Conservation (phyloP, 1,140 invertebrate genomes). For the Bombus consobrinus region DNA sequence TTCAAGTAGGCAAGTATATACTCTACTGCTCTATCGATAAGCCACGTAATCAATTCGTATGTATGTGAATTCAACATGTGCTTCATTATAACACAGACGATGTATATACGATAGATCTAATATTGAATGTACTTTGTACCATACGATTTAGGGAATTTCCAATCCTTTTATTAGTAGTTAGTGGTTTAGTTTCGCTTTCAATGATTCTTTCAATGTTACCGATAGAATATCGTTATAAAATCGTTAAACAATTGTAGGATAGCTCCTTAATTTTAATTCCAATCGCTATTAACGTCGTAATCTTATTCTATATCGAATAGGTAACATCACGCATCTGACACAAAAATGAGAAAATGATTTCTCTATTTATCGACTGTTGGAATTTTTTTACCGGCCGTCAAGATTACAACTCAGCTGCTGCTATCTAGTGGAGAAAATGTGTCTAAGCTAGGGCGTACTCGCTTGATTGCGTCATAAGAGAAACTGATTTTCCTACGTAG, state of each 20-base stretch:
- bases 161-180: not conserved
- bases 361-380: not conserved
- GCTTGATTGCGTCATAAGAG: conserved; percentile 72
- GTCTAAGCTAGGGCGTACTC: conserved; percentile 57
- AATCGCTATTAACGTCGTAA: too few relatives aligned
- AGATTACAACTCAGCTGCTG: not conserved
- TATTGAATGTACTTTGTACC: not conserved
- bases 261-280: too few relatives aligned
- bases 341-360: not conserved
- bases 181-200: not conserved
- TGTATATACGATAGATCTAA: not conserved
- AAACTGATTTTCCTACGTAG: conserved; percentile 67
- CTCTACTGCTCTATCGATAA: not conserved
- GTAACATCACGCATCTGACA: too few relatives aligned
- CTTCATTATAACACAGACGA: not conserved
- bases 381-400: conserved; percentile 11
- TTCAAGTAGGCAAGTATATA: not conserved
- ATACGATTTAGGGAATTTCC: not conserved
- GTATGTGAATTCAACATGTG: not conserved
- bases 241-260: too few relatives aligned
- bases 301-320: too few relatives aligned
- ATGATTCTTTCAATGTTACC: not conserved
- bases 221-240: not conserved
- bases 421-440: conserved; percentile 61
- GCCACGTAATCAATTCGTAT: not conserved